Evolutionary conservation across 2,113 vertebrate genomes (phyloP), one percentile per base, ranked within the genome.

Genomic region (Hystrix brachyura): DNA sequence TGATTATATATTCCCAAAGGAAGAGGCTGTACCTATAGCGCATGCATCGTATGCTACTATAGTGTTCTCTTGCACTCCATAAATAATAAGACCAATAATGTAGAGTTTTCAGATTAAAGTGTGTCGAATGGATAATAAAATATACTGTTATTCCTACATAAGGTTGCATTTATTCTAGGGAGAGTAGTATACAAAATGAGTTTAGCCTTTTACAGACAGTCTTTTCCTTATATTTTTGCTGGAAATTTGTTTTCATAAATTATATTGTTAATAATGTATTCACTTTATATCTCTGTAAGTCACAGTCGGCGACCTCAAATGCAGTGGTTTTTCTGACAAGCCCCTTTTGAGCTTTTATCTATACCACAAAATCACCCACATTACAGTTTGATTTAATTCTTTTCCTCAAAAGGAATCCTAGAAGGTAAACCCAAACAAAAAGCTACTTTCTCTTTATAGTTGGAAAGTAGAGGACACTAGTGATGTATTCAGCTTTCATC

Each of bases 241-340:
- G 19, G 87, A 51, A 94, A 92, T 95, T 71, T 93, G 0, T 0
- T 29, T 97, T 95, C 78, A 72, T 93, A 97, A 29, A 8, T 4
- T 87, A 95, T 76, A 95, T 38, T 97, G 87, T 96, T 97, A 97
- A 90, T 96, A 94, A 80, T 76, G 57, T 88, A 62, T 95, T 97
- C 84, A 32, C 27, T 88, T 98, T 97, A 62, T 64, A 17, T 69
- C 96, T 84, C 82, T 95, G 43, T 86, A 81, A 95, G 79, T 82
- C 94, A 97, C 97, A 78, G 74, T 96, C 95, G 97, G 5, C 94
- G 93, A 91, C 92, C 95, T 97, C 87, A 80, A 80, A 94, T 92
- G 74, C 78, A 29, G 25, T 97, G 38, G n/a, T 79, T 96, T 96
- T 90, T 95, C 84, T 95, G 43, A 83, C 25, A 62, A 62, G 0